These are phyloP conservation scores for Drosophila aff. DNA, from an alignment of 1,140 invertebrate species.

Conservation along the genomic window DNA sequence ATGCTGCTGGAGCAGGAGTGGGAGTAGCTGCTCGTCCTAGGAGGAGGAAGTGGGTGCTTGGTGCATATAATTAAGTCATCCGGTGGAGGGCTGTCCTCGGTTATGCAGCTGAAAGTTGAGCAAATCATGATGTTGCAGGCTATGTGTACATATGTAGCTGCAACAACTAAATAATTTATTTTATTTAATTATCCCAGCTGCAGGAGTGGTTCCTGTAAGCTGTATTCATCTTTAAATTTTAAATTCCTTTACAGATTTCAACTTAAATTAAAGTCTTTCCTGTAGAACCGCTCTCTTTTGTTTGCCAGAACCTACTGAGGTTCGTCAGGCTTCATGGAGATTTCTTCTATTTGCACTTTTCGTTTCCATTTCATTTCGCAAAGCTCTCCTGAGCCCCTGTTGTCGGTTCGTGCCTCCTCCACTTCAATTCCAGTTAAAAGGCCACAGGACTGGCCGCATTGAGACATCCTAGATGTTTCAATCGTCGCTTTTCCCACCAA, in stretches of 20 bases:
- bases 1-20: constrained; percentile 3
- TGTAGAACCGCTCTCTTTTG: background rate
- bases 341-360: constrained; percentile 8
- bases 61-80: constrained; percentile 68
- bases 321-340: constrained; percentile 3
- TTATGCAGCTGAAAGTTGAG: constrained; percentile 34
- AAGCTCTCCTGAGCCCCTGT: constrained; percentile 35
- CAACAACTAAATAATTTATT: constrained; percentile 33
- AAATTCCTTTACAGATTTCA: background rate
- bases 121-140: constrained; percentile 34
- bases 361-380: constrained; percentile 46
- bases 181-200: constrained; percentile 30
- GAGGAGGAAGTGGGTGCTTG: constrained; percentile 42
- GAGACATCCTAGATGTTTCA: constrained; percentile 25
- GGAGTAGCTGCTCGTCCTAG: constrained; percentile 3
- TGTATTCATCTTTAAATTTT: background rate
- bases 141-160: background rate
- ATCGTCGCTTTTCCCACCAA: constrained; percentile 33
- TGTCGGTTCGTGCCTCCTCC: constrained; percentile 17
- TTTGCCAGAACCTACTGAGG: background rate
- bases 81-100: constrained; percentile 25
- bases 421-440: constrained; percentile 32
- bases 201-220: background rate
- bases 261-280: background rate
- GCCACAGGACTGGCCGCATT: constrained; percentile 26